phyloP scores from a whole-genome alignment of 2,888 invertebrate species.

The Parnassius smintheus region DNA sequence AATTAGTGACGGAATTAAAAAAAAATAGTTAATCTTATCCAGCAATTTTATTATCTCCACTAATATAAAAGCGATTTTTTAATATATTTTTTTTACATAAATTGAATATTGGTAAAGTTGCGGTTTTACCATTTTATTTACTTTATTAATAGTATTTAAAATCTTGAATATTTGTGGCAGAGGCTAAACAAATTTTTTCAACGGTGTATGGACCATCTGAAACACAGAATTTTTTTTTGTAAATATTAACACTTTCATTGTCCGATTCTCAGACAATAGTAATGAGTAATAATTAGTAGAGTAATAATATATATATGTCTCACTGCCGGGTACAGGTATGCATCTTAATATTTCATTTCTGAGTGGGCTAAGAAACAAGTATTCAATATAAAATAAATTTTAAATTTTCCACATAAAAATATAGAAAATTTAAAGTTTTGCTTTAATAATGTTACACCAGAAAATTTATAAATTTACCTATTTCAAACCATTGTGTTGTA shows the following conservation, averaged over 20 bases:
- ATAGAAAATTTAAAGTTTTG: no score
- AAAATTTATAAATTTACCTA: conserved; percentile 59
- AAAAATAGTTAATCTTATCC: no score
- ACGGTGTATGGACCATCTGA: conserved; percentile 77
- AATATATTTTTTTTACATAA: no score
- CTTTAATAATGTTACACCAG: no score
- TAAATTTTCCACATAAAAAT: not conserved
- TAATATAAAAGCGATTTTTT: no score
- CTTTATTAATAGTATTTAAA: conserved; percentile 13
- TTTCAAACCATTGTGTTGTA: conserved; percentile 71
- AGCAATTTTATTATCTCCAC: no score
- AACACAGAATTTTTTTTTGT: not conserved
- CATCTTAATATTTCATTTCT: not conserved
- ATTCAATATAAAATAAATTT: not conserved
- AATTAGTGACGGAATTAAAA: no score
- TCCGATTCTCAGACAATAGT: no score
- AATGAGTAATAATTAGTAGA: no score
- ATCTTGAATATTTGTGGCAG: conserved; percentile 29
- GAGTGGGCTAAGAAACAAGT: not conserved
- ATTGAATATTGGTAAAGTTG: no score
- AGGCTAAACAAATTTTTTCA: conserved; percentile 48
- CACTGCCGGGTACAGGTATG: not conserved
- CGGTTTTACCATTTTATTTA: no score
- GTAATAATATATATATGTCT: not conserved
- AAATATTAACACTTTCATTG: no score